These are phyloP conservation scores for Bombylius discolor DNA, from an alignment of 2,888 invertebrate species.

Conservation along the genomic window DNA sequence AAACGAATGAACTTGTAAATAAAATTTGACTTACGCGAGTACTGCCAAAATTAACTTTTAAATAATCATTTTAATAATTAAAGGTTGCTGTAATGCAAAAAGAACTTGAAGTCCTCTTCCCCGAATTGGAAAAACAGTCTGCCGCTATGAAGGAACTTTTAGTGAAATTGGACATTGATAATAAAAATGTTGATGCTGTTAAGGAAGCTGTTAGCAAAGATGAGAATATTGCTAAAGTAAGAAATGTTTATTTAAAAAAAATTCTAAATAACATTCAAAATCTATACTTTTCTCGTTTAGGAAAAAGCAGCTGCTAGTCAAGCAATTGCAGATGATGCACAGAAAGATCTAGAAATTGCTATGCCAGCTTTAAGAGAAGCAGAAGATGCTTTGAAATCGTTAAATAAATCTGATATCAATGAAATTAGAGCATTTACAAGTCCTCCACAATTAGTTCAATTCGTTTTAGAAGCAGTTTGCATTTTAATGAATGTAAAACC, in stretches of 20 bases:
- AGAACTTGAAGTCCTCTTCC: constrained; percentile 67
- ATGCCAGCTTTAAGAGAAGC: constrained; percentile 78
- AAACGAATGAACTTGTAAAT: constrained; percentile 25
- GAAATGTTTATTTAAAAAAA: background rate
- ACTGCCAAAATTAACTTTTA: background rate
- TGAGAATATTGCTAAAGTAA: constrained; percentile 67
- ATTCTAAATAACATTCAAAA: background rate
- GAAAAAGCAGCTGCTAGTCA: constrained; percentile 74
- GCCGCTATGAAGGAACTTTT: constrained; percentile 63
- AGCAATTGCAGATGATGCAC: constrained; percentile 73
- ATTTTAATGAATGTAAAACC: constrained; percentile 68
- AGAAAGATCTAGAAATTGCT: constrained; percentile 75
- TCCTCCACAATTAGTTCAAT: constrained; percentile 73
- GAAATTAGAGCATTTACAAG: constrained; percentile 80
- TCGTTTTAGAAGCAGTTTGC: constrained; percentile 87
- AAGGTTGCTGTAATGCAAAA: constrained; percentile 72
- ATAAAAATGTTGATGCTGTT: constrained; percentile 68
- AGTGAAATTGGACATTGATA: constrained; percentile 62
- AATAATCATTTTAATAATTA: background rate
- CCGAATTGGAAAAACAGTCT: constrained; percentile 63
- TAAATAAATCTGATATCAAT: constrained; percentile 83
- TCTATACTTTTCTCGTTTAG: constrained; percentile 29
- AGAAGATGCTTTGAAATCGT: constrained; percentile 64
- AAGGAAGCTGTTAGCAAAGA: constrained; percentile 66
- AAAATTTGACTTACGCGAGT: background rate